Percentiles rank a stretch among this genome's conserved stretches.
phyloP scores from a whole-genome alignment of 2,888 invertebrate genomes.

The Macrophya alboannulata region DNA sequence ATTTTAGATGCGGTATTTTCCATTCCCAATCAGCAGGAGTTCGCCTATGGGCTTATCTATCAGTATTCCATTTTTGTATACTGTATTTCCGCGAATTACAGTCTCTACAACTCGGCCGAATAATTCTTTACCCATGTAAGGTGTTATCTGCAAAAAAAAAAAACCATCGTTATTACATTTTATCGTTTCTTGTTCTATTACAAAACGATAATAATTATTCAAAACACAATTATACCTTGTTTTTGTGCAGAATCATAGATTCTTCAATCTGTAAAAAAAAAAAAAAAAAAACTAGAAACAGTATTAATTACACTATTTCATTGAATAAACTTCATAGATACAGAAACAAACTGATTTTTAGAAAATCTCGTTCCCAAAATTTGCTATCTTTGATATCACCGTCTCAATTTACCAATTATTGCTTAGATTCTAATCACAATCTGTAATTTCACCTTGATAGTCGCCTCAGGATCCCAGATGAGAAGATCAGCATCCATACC shows the following conservation, averaged over 20 bases:
- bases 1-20: conserved; percentile 43
- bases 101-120: conserved; percentile 86
- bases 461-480: conserved; percentile 86
- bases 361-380: background rate
- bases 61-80: conserved; percentile 81
- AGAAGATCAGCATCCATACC: conserved; percentile 89
- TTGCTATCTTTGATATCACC: background rate
- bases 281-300: too few relatives aligned
- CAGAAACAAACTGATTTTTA: background rate
- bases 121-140: conserved; percentile 84
- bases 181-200: background rate
- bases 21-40: conserved; percentile 77
- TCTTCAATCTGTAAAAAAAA: conserved; percentile 72
- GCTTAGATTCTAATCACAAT: conserved; percentile 14
- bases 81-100: conserved; percentile 84
- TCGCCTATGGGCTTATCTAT: conserved; percentile 80
- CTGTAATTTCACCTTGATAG: conserved; percentile 78
- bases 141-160: conserved; percentile 82
- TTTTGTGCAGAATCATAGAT: conserved; percentile 85
- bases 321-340: background rate
- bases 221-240: conserved; percentile 82
- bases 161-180: conserved; percentile 24
- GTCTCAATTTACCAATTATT: conserved; percentile 11
- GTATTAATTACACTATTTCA: background rate
- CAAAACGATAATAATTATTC: conserved; percentile 22